phyloP scores from a whole-genome alignment of 2,888 invertebrate species.

The Drosophila stalkeri region DNA sequence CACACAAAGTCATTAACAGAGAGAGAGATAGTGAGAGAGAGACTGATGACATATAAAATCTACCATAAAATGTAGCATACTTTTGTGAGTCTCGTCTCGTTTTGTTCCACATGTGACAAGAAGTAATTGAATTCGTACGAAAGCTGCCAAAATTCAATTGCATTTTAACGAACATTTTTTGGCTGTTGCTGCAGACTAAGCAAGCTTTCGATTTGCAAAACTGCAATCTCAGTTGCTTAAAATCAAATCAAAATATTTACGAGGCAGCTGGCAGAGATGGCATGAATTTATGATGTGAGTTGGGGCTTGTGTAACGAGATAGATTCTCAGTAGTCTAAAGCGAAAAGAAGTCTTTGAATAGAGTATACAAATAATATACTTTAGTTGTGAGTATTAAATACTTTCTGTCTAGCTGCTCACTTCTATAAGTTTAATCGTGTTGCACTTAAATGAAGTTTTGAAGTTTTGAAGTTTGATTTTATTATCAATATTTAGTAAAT shows the following conservation, averaged over 20 bases:
- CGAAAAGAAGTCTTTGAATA: not conserved
- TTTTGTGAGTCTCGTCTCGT: conserved; percentile 23
- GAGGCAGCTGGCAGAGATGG: not conserved
- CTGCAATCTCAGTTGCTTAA: not conserved
- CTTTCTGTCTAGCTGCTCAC: no score
- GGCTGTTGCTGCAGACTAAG: conserved; percentile 4
- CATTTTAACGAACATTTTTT: conserved; percentile 35
- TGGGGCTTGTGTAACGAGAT: not conserved
- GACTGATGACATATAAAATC: not conserved
- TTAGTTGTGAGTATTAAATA: not conserved
- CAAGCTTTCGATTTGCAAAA: conserved; percentile 4
- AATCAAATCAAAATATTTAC: conserved; percentile 4
- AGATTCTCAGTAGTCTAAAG: no score
- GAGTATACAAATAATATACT: not conserved
- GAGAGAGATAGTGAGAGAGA: not conserved
- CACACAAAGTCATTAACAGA: conserved; percentile 28
- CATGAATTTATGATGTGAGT: not conserved
- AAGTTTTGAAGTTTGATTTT: no score
- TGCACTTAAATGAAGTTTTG: no score
- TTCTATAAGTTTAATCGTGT: not conserved
- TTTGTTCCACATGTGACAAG: conserved; percentile 2
- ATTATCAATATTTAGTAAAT: no score
- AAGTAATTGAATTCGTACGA: conserved; percentile 25
- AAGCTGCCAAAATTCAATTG: conserved; percentile 29
- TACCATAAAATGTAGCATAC: conserved; percentile 15